Evolutionary conservation across 2,113 vertebrate species (phyloP), one percentile per base, ranked within the genome.

Genomic region (Excalfactoria chinensis): DNA sequence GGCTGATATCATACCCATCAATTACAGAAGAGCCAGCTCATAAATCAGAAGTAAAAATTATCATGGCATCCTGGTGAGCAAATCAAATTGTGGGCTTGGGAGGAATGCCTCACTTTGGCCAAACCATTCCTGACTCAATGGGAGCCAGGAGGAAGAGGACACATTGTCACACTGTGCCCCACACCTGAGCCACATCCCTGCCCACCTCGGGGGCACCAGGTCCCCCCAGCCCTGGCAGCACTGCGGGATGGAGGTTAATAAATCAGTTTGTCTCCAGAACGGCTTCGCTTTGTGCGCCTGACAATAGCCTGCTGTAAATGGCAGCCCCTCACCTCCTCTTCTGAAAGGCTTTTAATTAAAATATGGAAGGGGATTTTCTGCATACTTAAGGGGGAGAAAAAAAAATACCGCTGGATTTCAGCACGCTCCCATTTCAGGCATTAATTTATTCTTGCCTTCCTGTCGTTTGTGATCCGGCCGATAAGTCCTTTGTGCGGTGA

Each of bases 331-430:
- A 83, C 90, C 92, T 96, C 88, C 95, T 86, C 90, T 81, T n/a
- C 79, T 90, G 88, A 96, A 95, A 95, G 76, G 90, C 90, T 96
- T 96, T 93, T 95, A 93, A 96, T 96, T 93, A 95, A 96, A 96
- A 95, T 81, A 92, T 25, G 80, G 92, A 95, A 93, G 80, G 88
- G 88, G 88, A 77, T 95, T 93, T 92, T 86, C 90, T 93, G 76
- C 37, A 34, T 64, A 77, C 28, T 91, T 75, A 2, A 58, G 25
- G 22, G 22, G 15, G 6, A 9, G 35, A 62, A 62, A 51, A 91
- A 64, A 79, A 48, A 62, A 43, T 28, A 37, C 44, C 1, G 28
- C 15, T 12, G n/a, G 40, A 63, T 86, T 84, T 93, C 84, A 92
- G 69, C 76, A 46, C 22, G 2, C 32, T 88, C 92, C 72, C 11